Conservation (phyloP, 2,888 invertebrate species). For the Mantis religiosa region DNA sequence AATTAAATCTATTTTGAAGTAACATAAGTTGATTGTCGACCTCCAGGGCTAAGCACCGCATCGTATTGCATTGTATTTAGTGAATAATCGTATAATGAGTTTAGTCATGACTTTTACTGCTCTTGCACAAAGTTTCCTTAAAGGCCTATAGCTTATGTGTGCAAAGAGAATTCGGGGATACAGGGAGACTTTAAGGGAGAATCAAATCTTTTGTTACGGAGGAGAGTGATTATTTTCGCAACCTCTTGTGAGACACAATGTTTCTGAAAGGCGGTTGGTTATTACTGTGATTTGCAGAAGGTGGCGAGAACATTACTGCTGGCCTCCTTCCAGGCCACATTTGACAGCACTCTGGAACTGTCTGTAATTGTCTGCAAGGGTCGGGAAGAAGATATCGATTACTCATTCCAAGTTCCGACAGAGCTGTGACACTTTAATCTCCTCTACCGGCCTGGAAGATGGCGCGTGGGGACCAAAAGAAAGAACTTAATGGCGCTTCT, state of each 20-base stretch:
- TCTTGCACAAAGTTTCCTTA: too few relatives aligned
- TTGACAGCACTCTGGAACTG: neutral
- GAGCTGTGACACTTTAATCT: conserved; percentile 10
- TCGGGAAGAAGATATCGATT: conserved; percentile 3
- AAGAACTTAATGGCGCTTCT: neutral
- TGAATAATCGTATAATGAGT: too few relatives aligned
- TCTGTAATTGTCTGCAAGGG: neutral
- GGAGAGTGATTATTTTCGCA: neutral
- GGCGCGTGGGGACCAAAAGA: neutral
- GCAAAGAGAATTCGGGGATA: too few relatives aligned
- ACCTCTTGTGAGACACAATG: neutral
- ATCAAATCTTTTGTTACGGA: too few relatives aligned
- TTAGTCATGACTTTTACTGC: too few relatives aligned
- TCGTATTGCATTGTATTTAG: too few relatives aligned
- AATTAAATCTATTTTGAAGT: too few relatives aligned
- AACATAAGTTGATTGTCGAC: too few relatives aligned
- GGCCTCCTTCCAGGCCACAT: neutral
- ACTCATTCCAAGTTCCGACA: conserved; percentile 13
- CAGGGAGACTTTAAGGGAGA: too few relatives aligned
- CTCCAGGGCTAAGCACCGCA: too few relatives aligned
- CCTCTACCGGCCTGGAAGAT: neutral
- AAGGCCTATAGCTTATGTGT: too few relatives aligned
- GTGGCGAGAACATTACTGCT: neutral
- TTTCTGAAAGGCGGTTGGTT: neutral
- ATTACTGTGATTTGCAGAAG: neutral